phyloP scores from a whole-genome alignment of 2,113 vertebrate species.

The Ameiurus melas region DNA sequence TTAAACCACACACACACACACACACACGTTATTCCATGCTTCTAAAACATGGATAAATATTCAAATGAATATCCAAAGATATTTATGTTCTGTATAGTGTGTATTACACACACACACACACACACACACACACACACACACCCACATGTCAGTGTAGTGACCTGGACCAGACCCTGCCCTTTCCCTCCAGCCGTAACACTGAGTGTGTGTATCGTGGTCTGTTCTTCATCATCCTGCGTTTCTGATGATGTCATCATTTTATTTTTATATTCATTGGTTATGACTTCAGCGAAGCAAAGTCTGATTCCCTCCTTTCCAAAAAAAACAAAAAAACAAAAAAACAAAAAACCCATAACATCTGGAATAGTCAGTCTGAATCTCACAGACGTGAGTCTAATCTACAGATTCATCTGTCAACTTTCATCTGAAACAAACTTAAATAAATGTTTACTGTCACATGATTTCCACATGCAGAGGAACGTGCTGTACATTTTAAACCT shows the following conservation, averaged over 20 bases:
- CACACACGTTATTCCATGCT: background rate
- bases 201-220: background rate
- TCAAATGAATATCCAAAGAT: background rate
- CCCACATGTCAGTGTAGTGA: background rate
- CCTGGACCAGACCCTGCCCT: background rate
- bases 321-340: background rate
- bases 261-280: background rate
- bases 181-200: background rate
- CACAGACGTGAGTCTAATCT: background rate
- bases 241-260: background rate
- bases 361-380: background rate
- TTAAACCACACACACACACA: background rate
- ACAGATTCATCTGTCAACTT: background rate
- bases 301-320: background rate
- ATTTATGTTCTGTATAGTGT: background rate
- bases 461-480: background rate
- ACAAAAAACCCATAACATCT: background rate
- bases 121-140: background rate
- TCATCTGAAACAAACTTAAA: background rate
- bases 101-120: background rate
- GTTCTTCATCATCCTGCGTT: background rate
- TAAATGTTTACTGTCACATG: background rate
- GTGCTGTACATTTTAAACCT: background rate
- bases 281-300: background rate
- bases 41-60: background rate